A percentile compares a stretch with the other conserved stretches of the same genome.
Conservation (phyloP, 2,888 invertebrate species). For the Osedax frankpressi region DNA sequence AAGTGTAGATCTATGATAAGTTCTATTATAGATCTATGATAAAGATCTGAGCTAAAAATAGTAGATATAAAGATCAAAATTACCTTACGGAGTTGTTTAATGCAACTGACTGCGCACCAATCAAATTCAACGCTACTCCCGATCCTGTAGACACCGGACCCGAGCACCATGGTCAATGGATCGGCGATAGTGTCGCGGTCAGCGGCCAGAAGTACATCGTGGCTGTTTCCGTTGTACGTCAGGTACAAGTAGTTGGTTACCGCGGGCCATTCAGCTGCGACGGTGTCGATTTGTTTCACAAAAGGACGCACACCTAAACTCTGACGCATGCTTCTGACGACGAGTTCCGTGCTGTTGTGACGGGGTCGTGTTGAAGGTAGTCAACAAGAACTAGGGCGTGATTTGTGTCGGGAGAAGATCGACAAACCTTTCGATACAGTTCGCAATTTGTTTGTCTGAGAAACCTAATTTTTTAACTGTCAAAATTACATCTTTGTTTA, state of each 20-base stretch:
- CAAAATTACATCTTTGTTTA: constrained; percentile 5
- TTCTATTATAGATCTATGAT: too few relatives aligned
- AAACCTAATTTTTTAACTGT: constrained; percentile 83
- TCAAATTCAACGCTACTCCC: constrained; percentile 96
- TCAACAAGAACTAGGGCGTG: too few relatives aligned
- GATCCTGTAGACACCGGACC: constrained; percentile 49
- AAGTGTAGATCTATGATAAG: too few relatives aligned
- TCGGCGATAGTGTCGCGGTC: constrained; percentile 22
- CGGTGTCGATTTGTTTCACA: constrained; percentile 95
- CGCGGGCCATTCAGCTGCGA: constrained; percentile 98
- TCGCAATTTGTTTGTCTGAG: constrained; percentile 88
- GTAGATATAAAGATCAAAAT: too few relatives aligned
- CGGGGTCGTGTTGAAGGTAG: too few relatives aligned
- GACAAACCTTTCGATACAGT: constrained; percentile 47
- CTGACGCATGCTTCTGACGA: constrained; percentile 34
- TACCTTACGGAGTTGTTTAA: constrained; percentile 69
- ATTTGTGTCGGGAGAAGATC: too few relatives aligned
- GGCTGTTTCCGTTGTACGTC: constrained; percentile 70
- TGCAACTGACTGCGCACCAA: constrained; percentile 95
- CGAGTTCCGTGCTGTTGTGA: constrained; percentile 63
- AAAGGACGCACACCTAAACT: constrained; percentile 35
- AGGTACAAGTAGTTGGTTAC: constrained; percentile 94
- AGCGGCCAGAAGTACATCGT: constrained; percentile 33
- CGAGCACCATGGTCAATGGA: constrained; percentile 59
- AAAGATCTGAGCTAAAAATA: too few relatives aligned